Base-by-base conservation (phyloP, 2,797 vertebrate species). In the Acanthurus leucopareius region DNA sequence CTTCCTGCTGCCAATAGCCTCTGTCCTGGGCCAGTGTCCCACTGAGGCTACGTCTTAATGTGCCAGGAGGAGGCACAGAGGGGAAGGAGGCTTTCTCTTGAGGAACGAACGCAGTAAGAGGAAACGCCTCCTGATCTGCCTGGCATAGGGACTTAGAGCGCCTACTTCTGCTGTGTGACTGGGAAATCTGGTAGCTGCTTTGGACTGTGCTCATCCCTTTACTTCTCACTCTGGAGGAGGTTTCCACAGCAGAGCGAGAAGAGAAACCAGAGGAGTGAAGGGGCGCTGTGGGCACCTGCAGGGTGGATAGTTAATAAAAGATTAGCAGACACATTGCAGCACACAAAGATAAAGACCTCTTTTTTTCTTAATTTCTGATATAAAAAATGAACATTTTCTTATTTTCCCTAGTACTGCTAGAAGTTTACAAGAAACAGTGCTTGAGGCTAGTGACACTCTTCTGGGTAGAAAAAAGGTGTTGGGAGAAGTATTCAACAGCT, bases 221-320 rank as follows among this genome's bases (percentile, higher is more conserved):
- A 3, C 73, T 83, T 70, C 95, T 96, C 75, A 94, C 3, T 25
- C 88, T 94, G 74, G 94, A 95, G 20, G 86, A 88, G 0, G 94
- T 89, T 84, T 98, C 97, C 84, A 97, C 94, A 0, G 96, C 96
- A 0, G 98, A 98, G 85, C 94, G 97, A 0, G 97, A 97, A 3
- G 97, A 97, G 94, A 96, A 97, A 69, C 93, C 80, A 0, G 86
- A 85, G 49, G 89, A 87, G 2, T 89, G 93, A 80, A 95, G 94
- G 32, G 94, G 80, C 1, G 85, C 69, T 0, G 96, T 93, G 67
- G 95, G 87, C 10, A 93, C 93, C 89, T 96, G 93, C 86, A 84
- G 0, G 9, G 22, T 32, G 42, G 48, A 3, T 1, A 1, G 42
- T 4, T n/a, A 28, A 56, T 19, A 1, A 52, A n/a, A 64, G 4